Evolutionary conservation across 2,113 vertebrate genomes (phyloP).

Genomic region (Pangasianodon hypophthalmus): DNA sequence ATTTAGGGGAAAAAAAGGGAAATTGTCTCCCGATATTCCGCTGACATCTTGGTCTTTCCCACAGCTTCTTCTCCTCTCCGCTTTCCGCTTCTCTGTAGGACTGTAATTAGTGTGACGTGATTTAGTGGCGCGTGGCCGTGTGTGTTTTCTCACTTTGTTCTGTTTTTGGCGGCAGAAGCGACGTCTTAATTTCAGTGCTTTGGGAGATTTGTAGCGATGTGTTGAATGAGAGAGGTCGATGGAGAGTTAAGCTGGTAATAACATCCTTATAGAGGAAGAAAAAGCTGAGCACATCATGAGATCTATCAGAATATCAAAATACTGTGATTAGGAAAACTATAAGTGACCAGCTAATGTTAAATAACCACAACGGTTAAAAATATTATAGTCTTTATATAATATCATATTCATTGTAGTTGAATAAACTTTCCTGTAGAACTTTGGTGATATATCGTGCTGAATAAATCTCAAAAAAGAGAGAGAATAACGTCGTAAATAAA

Average conservation of each 20-base stretch:
- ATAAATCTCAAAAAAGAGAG: background rate
- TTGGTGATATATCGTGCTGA: background rate
- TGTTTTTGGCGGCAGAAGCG: slow-evolving; percentile 9
- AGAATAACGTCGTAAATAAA: background rate
- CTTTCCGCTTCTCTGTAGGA: background rate
- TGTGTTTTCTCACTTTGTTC: slow-evolving; percentile 17
- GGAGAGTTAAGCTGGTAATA: background rate
- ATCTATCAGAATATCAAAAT: background rate
- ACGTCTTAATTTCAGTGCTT: background rate
- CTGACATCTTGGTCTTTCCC: background rate
- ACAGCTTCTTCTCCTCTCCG: background rate
- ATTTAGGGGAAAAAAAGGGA: slow-evolving; percentile 1
- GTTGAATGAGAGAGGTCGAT: background rate
- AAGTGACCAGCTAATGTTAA: background rate
- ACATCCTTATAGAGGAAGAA: background rate
- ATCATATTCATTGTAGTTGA: background rate
- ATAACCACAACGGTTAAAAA: background rate
- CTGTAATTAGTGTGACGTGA: background rate
- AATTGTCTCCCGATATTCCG: background rate
- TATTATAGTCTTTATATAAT: background rate
- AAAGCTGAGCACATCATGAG: background rate
- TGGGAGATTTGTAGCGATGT: background rate
- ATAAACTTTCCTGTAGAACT: background rate
- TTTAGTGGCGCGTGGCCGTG: background rate
- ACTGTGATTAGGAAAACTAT: background rate